Percentiles rank a stretch among this genome's conserved stretches.
Evolutionary conservation across 2,888 invertebrate species (phyloP).

Genomic region (Tineola bisselliella): DNA sequence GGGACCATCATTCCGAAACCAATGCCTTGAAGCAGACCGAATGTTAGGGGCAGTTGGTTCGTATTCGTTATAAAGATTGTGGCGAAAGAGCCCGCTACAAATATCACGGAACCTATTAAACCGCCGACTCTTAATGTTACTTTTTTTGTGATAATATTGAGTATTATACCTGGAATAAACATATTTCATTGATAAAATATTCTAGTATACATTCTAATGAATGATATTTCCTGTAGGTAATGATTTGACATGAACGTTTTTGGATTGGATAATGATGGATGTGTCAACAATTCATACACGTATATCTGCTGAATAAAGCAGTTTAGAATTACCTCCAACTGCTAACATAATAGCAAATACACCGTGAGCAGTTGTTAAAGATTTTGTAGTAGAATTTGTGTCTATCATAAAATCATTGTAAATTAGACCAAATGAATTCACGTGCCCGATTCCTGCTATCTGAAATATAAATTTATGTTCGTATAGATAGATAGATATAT

Average conservation of each 20-base stretch:
- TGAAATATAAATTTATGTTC: constrained; percentile 29
- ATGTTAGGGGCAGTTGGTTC: constrained; percentile 65
- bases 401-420: constrained; percentile 53
- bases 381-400: constrained; percentile 48
- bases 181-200: too few species aligned
- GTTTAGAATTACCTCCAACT: constrained; percentile 39
- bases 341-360: constrained; percentile 55
- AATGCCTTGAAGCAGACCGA: constrained; percentile 67
- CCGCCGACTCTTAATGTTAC: constrained; percentile 66
- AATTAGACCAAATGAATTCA: constrained; percentile 70
- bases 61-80: constrained; percentile 64
- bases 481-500: background rate
- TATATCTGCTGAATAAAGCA: background rate
- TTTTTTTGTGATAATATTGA: constrained; percentile 64
- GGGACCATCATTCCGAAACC: constrained; percentile 74
- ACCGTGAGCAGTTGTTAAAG: constrained; percentile 52
- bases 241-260: too few species aligned
- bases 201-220: too few species aligned
- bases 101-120: constrained; percentile 60
- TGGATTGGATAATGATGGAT: too few species aligned
- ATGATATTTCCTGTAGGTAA: too few species aligned
- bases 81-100: constrained; percentile 59
- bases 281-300: background rate
- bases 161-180: constrained; percentile 63
- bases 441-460: constrained; percentile 70